These are phyloP conservation scores for Oreochromis tanganicae DNA, from an alignment of 2,113 vertebrate genomes.

Conservation along the genomic window DNA sequence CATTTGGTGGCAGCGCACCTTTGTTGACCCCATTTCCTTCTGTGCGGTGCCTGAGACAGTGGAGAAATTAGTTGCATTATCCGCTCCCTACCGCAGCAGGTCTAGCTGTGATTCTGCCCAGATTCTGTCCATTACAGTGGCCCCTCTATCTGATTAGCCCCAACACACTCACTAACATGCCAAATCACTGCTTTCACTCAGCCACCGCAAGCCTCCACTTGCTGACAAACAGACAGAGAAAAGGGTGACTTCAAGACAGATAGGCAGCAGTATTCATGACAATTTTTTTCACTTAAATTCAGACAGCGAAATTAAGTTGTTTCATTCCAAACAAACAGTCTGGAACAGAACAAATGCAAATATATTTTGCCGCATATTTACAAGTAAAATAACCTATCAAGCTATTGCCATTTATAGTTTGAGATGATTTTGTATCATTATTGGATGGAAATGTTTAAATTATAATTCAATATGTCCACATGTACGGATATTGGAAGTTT, in stretches of 20 bases:
- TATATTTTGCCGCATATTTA: neutral
- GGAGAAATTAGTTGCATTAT: constrained; percentile 98
- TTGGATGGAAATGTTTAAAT: neutral
- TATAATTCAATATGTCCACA: neutral
- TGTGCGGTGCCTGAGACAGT: constrained; percentile 82
- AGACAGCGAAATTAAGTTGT: constrained; percentile 4
- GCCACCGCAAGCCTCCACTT: constrained; percentile 78
- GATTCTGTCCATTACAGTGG: constrained; percentile 98
- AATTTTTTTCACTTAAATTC: neutral
- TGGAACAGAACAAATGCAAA: neutral
- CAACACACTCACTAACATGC: constrained; percentile 99
- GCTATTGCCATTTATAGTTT: neutral
- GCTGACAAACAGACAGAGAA: constrained; percentile 31
- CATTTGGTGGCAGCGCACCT: constrained; percentile 87
- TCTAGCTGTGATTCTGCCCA: constrained; percentile 98
- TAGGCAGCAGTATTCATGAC: neutral
- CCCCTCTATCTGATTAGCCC: constrained; percentile 94
- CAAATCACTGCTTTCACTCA: constrained; percentile 95
- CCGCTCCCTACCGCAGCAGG: constrained; percentile 79
- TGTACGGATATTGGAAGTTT: neutral
- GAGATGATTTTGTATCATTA: neutral
- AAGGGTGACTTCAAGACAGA: neutral
- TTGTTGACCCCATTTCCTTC: constrained; percentile 90
- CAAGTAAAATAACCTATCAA: neutral
- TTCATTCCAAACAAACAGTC: constrained; percentile 5